Base-by-base conservation (phyloP, 2,113 vertebrate species). In the Pelusios castaneus region DNA sequence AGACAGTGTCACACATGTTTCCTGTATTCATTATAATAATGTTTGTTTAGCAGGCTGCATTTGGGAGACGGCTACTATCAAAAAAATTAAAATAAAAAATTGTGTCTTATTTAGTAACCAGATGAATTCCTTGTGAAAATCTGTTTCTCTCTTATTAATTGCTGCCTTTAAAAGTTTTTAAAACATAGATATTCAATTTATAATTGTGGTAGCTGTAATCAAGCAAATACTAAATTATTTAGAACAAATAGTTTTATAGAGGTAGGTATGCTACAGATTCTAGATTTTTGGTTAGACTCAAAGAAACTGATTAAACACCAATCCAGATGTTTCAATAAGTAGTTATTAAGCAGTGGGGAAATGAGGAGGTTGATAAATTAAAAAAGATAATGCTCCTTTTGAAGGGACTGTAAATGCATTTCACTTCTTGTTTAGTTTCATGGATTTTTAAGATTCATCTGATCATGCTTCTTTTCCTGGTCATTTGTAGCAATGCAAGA, bases 161-260 rank as follows among this genome's bases (percentile, higher is more conserved):
- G 7, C 13, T 87, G 55, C 47, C 85, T 92, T 17, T 49, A 92
- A 86, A 88, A 17, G 82, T 82, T 95, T 94, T 91, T 58, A 89
- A 67, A 54, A 73, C 80, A 67, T 2, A 88, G 80, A 84, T 82
- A 63, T 78, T 77, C 0, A 1, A 79, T 80, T 34, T 17, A 34
- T 38, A 70, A 70, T 70, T 38, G 19, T 70, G 63, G 10, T 38
- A 38, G 87, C 27, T 49, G 80, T 76, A 17, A 43, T 38, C 47
- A 95, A 73, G 49, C 10, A 92, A 92, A 86, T 78, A 78, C 25
- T 82, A 82, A 55, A 90, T 95, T 94, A 54, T 84, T 83, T 60
- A 88, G 82, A 94, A 94, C 82, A 45, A n/a, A 89, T 7, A 87
- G 51, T 10, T 89, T 93, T 96, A 75, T 84, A 7, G 91, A 92